A percentile compares a stretch with the other conserved stretches of the same genome.
These are phyloP conservation scores for Zaprionus camerounensis DNA, from an alignment of 1,140 invertebrate species.

Conservation along the genomic window DNA sequence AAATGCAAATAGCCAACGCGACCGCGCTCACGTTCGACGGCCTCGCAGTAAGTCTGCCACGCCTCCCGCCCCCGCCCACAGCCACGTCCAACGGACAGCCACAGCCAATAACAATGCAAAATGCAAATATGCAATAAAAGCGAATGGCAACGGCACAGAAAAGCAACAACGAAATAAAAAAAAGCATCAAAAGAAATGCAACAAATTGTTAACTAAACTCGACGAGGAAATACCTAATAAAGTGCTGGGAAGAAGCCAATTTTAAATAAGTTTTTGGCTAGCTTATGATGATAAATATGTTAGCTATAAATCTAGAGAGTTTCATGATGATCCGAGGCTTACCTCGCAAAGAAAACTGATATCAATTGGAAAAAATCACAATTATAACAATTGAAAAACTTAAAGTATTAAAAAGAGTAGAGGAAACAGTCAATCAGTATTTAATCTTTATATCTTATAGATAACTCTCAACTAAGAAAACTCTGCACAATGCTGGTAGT, in stretches of 20 bases:
- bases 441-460: too few relatives aligned
- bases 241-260: too few relatives aligned
- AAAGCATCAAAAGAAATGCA: constrained; percentile 24
- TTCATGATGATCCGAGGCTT: neutral
- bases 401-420: neutral
- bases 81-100: constrained; percentile 13
- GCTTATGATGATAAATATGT: neutral
- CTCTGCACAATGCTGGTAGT: too few relatives aligned
- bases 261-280: too few relatives aligned
- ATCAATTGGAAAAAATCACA: neutral
- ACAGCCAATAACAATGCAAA: constrained; percentile 78
- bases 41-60: constrained; percentile 6
- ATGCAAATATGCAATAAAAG: constrained; percentile 76
- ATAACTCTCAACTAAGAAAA: too few relatives aligned
- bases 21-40: constrained; percentile 17
- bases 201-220: neutral
- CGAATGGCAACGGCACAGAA: constrained; percentile 55
- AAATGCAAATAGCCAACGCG: constrained; percentile 52
- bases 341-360: neutral
- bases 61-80: constrained; percentile 30
- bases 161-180: constrained; percentile 14
- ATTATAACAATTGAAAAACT: neutral
- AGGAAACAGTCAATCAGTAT: too few relatives aligned
- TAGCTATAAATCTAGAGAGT: neutral
- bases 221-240: neutral